Evolutionary conservation across 2,113 vertebrate species (phyloP).

Genomic region (Urocynchramus pylzowi): DNA sequence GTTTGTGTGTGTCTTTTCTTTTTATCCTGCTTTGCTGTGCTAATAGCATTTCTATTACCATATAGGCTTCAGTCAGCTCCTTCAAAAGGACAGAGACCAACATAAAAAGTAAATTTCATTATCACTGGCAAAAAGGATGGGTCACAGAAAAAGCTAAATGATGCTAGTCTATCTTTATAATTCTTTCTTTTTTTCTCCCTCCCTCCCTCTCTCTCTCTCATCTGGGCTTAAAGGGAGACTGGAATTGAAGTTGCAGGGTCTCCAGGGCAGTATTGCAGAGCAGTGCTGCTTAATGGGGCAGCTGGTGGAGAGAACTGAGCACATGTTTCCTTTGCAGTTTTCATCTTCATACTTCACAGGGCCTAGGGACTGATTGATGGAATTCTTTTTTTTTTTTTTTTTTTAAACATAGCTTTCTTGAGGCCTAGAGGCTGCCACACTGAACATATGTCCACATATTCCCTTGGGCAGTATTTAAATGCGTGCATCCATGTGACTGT

Average conservation of each 20-base stretch:
- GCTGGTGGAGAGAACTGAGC: slow-evolving; percentile 50
- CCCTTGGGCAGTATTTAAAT: slow-evolving; percentile 73
- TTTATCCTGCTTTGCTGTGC: not conserved
- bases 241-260: slow-evolving; percentile 38
- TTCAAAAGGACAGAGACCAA: not conserved
- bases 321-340: slow-evolving; percentile 62
- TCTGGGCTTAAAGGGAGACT: not conserved
- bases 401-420: slow-evolving; percentile 52
- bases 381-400: slow-evolving; percentile 51
- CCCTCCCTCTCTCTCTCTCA: not conserved
- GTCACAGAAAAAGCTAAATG: not conserved
- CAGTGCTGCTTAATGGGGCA: slow-evolving; percentile 30
- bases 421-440: slow-evolving; percentile 57
- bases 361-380: slow-evolving; percentile 67
- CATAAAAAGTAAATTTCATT: slow-evolving; percentile 2
- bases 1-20: slow-evolving; percentile 26
- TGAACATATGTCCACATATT: slow-evolving; percentile 73
- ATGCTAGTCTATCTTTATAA: not conserved
- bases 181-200: not conserved
- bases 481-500: slow-evolving; percentile 73
- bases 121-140: not conserved
- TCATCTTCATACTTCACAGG: slow-evolving; percentile 67
- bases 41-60: slow-evolving; percentile 15
- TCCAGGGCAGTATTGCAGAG: slow-evolving; percentile 8
- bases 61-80: not conserved